A percentile compares a stretch with the other conserved stretches of the same genome.
Conservation (phyloP, 2,113 vertebrate species). For the Tyto alba region DNA sequence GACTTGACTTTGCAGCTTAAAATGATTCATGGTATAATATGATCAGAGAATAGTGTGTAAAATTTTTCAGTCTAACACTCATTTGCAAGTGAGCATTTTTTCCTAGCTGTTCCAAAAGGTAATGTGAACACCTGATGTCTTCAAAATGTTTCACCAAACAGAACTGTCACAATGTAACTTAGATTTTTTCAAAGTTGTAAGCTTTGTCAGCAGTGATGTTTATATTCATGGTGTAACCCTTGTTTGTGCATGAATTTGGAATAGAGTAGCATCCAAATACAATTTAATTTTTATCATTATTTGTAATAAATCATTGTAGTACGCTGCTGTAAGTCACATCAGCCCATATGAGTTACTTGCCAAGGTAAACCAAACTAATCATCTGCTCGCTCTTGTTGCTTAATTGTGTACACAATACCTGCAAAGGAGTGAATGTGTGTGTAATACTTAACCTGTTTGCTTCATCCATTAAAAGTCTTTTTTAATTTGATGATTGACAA, state of each 20-base stretch:
- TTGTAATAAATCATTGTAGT: neutral
- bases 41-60: neutral
- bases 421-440: neutral
- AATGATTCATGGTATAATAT: neutral
- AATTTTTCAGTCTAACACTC: neutral
- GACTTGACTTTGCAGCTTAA: neutral
- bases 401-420: neutral
- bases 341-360: neutral
- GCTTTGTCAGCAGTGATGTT: neutral
- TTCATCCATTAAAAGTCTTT: neutral
- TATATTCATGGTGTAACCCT: neutral
- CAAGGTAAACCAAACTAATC: neutral
- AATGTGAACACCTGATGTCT: neutral
- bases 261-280: neutral
- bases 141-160: neutral
- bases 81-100: neutral
- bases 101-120: neutral
- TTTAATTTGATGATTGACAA: neutral
- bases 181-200: accelerated
- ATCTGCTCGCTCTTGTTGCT: neutral
- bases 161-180: neutral
- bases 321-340: neutral
- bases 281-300: neutral
- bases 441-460: neutral
- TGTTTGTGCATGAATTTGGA: neutral